A percentile compares a stretch with the other conserved stretches of the same genome.
Evolutionary conservation across 2,113 vertebrate genomes (phyloP).

Genomic region (Microtus oregoni): DNA sequence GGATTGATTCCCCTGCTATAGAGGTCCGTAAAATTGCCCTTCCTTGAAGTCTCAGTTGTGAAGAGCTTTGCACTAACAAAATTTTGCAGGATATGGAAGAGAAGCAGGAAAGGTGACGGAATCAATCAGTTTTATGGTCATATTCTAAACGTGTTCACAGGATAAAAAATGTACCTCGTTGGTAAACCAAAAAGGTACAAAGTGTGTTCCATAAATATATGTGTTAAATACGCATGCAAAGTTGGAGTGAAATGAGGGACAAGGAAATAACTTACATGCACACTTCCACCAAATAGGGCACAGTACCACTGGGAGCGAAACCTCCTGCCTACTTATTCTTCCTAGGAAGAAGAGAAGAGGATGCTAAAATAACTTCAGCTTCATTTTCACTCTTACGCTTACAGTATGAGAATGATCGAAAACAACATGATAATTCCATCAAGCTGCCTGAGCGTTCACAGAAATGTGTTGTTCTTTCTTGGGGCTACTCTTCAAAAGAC

Average conservation of each 20-base stretch:
- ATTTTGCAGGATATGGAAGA: constrained; percentile 52
- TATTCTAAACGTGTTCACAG: constrained; percentile 37
- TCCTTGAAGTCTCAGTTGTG: constrained; percentile 25
- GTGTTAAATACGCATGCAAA: constrained; percentile 23
- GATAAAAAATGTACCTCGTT: neutral
- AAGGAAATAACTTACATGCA: neutral
- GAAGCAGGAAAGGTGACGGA: constrained; percentile 56
- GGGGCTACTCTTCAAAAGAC: neutral
- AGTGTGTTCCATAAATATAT: constrained; percentile 41
- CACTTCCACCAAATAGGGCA: neutral
- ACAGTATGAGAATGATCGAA: constrained; percentile 43
- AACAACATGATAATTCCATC: constrained; percentile 17
- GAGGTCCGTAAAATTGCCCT: constrained; percentile 63
- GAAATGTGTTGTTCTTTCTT: neutral
- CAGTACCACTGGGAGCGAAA: neutral
- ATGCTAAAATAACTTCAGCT: neutral
- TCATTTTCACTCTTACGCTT: neutral
- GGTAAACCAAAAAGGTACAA: neutral
- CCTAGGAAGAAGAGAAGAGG: neutral
- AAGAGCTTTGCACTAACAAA: constrained; percentile 58
- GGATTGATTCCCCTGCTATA: constrained; percentile 43
- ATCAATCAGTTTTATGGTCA: neutral
- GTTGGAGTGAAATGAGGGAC: neutral
- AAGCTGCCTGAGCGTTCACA: neutral
- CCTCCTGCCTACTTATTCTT: neutral